phyloP scores from a whole-genome alignment of 2,797 vertebrate genomes.

The Rhabdomys pumilio region DNA sequence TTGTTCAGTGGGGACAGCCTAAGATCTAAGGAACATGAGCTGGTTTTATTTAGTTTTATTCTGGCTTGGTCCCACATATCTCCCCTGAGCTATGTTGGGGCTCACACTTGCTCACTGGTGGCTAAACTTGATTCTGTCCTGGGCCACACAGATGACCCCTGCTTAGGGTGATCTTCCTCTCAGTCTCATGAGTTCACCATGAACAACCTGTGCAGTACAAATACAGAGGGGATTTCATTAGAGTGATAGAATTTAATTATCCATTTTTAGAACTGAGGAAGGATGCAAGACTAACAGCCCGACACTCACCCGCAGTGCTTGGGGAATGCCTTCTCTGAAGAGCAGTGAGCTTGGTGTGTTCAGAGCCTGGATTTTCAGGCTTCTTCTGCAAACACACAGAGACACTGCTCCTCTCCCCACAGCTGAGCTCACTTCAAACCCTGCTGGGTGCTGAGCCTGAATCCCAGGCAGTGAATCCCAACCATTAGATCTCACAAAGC shows the following conservation, averaged over 20 bases:
- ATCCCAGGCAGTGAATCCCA: constrained; percentile 65
- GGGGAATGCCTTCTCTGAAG: constrained; percentile 76
- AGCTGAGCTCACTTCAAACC: constrained; percentile 53
- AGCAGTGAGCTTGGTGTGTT: constrained; percentile 51
- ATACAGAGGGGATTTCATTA: constrained; percentile 80
- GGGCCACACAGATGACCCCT: not conserved
- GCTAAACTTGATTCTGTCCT: not conserved
- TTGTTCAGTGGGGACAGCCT: constrained; percentile 34
- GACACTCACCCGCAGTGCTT: constrained; percentile 57
- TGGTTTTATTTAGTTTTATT: not conserved
- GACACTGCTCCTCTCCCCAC: constrained; percentile 14
- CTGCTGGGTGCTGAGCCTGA: constrained; percentile 75
- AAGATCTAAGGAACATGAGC: not conserved
- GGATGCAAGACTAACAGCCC: constrained; percentile 74
- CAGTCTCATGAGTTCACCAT: not conserved
- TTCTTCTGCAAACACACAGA: constrained; percentile 67
- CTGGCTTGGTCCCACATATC: not conserved
- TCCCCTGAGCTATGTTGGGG: not conserved
- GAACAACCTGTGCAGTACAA: constrained; percentile 65
- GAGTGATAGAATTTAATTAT: constrained; percentile 82
- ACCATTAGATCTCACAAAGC: constrained; percentile 69
- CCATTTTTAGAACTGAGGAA: constrained; percentile 76
- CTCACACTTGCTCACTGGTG: not conserved
- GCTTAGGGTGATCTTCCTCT: not conserved
- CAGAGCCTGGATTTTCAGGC: constrained; percentile 67